Evolutionary conservation across 1,140 invertebrate species (phyloP).

Genomic region (Asbolus verrucosus): DNA sequence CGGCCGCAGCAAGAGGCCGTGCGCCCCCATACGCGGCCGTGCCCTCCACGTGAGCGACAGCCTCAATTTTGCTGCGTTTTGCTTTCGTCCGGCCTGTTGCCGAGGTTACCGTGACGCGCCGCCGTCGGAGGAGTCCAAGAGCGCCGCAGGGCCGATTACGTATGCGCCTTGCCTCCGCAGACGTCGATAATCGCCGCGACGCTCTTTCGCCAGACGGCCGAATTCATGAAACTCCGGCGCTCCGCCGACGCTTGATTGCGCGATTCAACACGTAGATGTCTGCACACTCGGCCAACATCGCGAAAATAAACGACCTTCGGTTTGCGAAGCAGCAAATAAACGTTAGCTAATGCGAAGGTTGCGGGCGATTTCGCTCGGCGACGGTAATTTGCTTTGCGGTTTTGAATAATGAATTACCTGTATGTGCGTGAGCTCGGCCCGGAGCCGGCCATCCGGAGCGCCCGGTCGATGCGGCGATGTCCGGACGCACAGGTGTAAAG

Average conservation of each 20-base stretch:
- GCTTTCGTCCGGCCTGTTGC: constrained; percentile 13
- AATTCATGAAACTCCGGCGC: not conserved
- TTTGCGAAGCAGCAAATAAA: constrained; percentile 34
- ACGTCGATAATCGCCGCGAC: constrained; percentile 32
- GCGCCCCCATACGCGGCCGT: not conserved
- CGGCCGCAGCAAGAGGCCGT: too few relatives aligned
- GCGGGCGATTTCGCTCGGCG: constrained; percentile 18
- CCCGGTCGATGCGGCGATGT: too few relatives aligned
- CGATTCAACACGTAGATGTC: constrained; percentile 37
- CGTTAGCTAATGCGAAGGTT: constrained; percentile 35
- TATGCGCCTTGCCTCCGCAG: constrained; percentile 6
- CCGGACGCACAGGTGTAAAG: too few relatives aligned
- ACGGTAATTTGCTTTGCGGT: constrained; percentile 18
- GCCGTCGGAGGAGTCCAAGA: not conserved
- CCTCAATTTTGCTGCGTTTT: not conserved
- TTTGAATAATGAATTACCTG: constrained; percentile 14
- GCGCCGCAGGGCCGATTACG: constrained; percentile 15
- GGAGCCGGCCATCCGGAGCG: too few relatives aligned
- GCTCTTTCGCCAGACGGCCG: constrained; percentile 22
- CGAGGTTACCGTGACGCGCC: constrained; percentile 13
- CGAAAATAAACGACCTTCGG: constrained; percentile 29
- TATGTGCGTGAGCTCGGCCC: not conserved
- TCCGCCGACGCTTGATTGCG: constrained; percentile 10
- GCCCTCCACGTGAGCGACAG: constrained; percentile 1
- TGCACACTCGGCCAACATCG: constrained; percentile 10